Evolutionary conservation across 2,113 vertebrate species (phyloP), one percentile per base, ranked within the genome.

Genomic region (Scophthalmus maximus): DNA sequence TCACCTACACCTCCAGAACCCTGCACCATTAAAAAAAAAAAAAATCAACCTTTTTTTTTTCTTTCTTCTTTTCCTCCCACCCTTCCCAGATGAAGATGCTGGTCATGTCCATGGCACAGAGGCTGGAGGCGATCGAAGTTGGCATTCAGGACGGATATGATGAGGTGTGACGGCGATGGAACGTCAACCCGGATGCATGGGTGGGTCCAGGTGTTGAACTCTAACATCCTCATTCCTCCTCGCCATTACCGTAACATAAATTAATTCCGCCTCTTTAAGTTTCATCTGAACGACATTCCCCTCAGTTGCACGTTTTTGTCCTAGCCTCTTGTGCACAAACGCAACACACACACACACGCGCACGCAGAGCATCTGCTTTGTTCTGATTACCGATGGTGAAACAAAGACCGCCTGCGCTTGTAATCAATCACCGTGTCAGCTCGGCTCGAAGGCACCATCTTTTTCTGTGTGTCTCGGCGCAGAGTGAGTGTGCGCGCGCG

Each of bases 11-110:
- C 22, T 42, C 42, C 18, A 15, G 4, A 67, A 58, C 3, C 8
- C n/a, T 26, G 46, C 18, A 14, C 23, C 58, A 26, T 6, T 14
- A 7, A 26, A 57, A 6, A 6, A 59, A 70, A 7, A 26, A 57
- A 6, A 6, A 59, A 70, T 36, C 7, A 22, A 9, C 42, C 29
- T 59, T 42, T 61, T 27, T 26, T 10, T 18, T 9, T 49, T 12
- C 59, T 26, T 44, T 15, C 51, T 9, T 34, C 32, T 9, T 9
- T 34, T 9, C 12, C 18, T 44, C 42, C 27, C 27, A 27, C 50
- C 47, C 6, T 20, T 58, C 79, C 30, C 73, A 94, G 92, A 92
- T 94, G 83, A 94, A 93, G 72, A 76, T 86, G 70, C 62, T 94
- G 56, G 84, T 92, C 27, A 50, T 93, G 76, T 85, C 88, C 49